Base-by-base conservation (phyloP, 2,888 invertebrate genomes). In the Muschampia plurimacula region DNA sequence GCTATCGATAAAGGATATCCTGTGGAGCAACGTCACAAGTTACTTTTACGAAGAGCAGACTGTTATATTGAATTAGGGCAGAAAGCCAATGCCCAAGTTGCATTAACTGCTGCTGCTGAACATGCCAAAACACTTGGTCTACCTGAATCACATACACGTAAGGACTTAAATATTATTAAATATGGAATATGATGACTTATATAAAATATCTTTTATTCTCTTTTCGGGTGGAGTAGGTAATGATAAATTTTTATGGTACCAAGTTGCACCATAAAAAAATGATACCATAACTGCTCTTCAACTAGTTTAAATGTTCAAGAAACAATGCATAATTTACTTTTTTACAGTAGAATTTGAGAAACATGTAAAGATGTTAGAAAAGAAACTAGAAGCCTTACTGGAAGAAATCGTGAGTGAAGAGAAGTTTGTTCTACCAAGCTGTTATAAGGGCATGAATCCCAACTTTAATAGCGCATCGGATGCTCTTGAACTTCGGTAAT, bases 1-100 rank as follows among this genome's bases (percentile, higher is more conserved):
- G 96, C 96, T 0, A 84, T 96, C 12, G 86, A 94, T 52, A 90
- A 94, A 77, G 95, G 95, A 10, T 97, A 97, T 83, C 96, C 97
- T 0, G 82, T 87, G 55, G 95, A 95, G 72, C 90, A 96, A 67
- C 89, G 89, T 44, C 95, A 96, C 80, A 97, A 97, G 88, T 88
- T 98, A 69, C 90, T 95, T 69, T 86, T 96, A 22, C 94, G 97
- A 36, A 93, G 95, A 78, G 96, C 95, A 0, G 95, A 96, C 79
- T 97, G 97, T 85, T 95, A 95, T 77, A 87, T 94, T 22, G 95
- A 96, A 81, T 82, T 96, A 66, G 87, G 89, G 1, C 84, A 92
- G 49, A 83, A 79, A 49, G 82, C 85, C 0, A 84, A 88, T 22
- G 95, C 95, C 0, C 75, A 83, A 8, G 83, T 81, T 0, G 82